phyloP scores from a whole-genome alignment of 2,113 vertebrate genomes.

The Corythornis vintsioides region DNA sequence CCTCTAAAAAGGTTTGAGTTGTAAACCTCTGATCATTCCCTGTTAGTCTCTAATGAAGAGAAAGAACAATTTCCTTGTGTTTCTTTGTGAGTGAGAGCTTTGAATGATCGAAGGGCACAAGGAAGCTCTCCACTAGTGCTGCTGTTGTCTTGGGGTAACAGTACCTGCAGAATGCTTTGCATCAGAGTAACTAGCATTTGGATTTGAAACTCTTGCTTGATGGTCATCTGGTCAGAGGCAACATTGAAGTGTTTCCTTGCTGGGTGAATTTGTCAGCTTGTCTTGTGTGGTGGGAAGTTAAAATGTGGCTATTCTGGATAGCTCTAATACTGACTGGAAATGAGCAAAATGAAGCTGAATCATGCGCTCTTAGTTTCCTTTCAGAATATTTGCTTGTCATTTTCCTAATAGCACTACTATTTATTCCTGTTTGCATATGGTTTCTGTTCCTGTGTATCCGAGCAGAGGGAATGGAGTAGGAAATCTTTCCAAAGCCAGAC shows the following conservation, averaged over 20 bases:
- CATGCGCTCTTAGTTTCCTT: not conserved
- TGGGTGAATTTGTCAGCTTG: not conserved
- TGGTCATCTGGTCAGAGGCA: not conserved
- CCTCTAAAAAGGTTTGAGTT: not conserved
- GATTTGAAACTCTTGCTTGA: not conserved
- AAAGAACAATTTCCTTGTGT: not conserved
- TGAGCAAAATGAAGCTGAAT: not conserved
- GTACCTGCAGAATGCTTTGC: not conserved
- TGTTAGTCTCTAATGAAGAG: not conserved
- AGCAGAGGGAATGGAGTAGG: not conserved
- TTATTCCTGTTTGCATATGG: not conserved
- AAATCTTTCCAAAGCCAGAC: constrained; percentile 20
- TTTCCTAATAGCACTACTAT: not conserved
- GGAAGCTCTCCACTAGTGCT: fast-evolving
- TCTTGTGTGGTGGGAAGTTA: not conserved
- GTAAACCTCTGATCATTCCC: fast-evolving
- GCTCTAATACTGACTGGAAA: not conserved
- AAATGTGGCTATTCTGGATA: not conserved
- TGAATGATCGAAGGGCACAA: fast-evolving
- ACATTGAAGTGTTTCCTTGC: not conserved
- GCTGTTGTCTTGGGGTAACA: not conserved
- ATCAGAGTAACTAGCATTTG: not conserved
- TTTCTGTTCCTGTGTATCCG: not conserved
- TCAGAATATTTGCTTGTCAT: not conserved
- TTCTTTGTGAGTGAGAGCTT: not conserved